phyloP scores from a whole-genome alignment of 2,797 vertebrate species.

The Onychomys arenicola region DNA sequence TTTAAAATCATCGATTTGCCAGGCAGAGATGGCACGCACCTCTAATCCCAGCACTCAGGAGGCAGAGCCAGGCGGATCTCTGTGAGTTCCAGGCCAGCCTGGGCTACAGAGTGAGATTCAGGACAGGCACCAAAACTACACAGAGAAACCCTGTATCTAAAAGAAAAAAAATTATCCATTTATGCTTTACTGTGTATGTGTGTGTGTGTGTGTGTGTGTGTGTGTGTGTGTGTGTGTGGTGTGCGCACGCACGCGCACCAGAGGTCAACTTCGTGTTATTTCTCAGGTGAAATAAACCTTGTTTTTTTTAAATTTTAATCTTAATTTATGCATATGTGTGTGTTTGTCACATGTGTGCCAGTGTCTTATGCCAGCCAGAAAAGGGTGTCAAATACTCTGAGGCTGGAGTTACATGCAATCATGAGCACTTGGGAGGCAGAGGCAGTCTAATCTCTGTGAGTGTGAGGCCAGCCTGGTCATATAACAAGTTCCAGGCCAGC shows the following conservation, averaged over 20 bases:
- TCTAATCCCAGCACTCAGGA: too few species aligned
- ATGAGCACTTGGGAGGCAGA: neutral
- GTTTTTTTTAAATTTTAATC: too few species aligned
- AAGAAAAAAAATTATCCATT: too few species aligned
- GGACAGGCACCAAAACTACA: too few species aligned
- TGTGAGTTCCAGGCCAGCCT: too few species aligned
- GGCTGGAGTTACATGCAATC: neutral
- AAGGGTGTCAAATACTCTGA: neutral
- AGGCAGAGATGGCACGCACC: too few species aligned
- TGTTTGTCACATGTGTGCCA: neutral
- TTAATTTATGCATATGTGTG: neutral
- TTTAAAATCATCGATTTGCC: neutral
- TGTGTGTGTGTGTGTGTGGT: neutral
- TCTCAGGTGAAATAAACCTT: neutral
- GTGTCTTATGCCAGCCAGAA: too few species aligned
- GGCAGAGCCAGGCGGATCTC: too few species aligned
- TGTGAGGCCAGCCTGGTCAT: neutral
- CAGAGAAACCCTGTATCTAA: too few species aligned
- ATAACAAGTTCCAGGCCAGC: neutral
- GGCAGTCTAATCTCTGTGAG: neutral
- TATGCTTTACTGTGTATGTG: neutral
- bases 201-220: neutral
- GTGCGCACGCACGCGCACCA: neutral
- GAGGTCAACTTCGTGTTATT: neutral
- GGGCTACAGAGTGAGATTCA: too few species aligned